Evolutionary conservation across 2,888 invertebrate genomes (phyloP).

Genomic region (Aphidius colemani): DNA sequence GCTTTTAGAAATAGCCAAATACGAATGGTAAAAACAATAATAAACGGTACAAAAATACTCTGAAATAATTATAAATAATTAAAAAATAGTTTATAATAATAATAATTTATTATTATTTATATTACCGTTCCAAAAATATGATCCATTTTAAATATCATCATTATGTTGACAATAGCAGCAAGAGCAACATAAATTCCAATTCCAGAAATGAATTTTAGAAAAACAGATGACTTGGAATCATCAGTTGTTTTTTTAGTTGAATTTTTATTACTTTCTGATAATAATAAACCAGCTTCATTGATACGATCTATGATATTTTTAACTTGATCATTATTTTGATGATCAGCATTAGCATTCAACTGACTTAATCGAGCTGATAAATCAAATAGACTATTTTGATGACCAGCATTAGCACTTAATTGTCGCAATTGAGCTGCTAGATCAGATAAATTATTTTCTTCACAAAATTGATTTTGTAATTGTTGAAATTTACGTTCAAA

Average conservation of each 20-base stretch:
- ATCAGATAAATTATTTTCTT: too few relatives aligned
- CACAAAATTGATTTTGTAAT: too few relatives aligned
- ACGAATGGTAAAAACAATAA: conserved; percentile 41
- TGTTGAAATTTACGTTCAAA: conserved; percentile 12
- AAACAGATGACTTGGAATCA: conserved; percentile 21
- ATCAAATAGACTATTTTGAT: too few relatives aligned
- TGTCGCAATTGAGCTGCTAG: too few relatives aligned
- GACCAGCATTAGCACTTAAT: too few relatives aligned
- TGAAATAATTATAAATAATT: conserved; percentile 37
- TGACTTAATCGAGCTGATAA: too few relatives aligned
- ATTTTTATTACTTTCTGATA: background rate
- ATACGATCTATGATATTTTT: background rate
- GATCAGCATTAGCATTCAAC: too few relatives aligned
- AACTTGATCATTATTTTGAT: conserved; percentile 4
- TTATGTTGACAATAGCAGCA: conserved; percentile 47
- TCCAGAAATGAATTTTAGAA: conserved; percentile 32
- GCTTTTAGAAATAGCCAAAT: conserved; percentile 33
- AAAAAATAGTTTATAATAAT: conserved; percentile 1
- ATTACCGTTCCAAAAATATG: conserved; percentile 47
- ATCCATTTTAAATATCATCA: conserved; percentile 42
- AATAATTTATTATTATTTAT: background rate
- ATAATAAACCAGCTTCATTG: background rate
- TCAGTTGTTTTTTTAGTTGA: conserved; percentile 8
- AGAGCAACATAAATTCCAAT: conserved; percentile 41
- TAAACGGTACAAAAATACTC: conserved; percentile 47